A percentile compares a stretch with the other conserved stretches of the same genome.
These are phyloP conservation scores for Mormyrus lacerda DNA, from an alignment of 2,113 vertebrate genomes.

Conservation along the genomic window DNA sequence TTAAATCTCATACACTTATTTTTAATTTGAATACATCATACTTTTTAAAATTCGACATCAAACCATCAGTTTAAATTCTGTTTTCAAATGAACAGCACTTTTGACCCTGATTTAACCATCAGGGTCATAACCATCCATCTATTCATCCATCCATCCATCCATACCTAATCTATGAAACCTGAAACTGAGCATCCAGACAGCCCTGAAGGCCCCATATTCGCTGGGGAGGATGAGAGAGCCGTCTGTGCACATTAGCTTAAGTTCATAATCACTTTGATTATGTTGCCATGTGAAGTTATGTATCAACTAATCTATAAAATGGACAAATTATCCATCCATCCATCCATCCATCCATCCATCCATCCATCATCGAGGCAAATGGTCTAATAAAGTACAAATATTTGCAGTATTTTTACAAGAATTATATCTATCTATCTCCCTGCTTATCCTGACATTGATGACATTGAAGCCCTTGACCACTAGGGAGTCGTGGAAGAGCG, in stretches of 20 bases:
- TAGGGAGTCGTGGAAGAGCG: constrained; percentile 77
- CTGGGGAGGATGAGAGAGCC: background rate
- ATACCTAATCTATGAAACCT: background rate
- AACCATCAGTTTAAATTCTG: too few relatives aligned
- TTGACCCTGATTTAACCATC: too few relatives aligned
- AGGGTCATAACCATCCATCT: too few relatives aligned
- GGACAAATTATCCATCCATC: background rate
- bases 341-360: background rate
- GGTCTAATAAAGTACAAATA: background rate
- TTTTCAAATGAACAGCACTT: too few relatives aligned
- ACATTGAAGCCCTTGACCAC: constrained; percentile 97
- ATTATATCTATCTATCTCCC: background rate
- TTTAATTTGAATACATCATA: too few relatives aligned
- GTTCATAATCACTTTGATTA: too few relatives aligned
- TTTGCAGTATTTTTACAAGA: background rate
- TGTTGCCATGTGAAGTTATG: background rate
- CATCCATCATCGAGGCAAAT: background rate
- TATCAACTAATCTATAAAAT: background rate
- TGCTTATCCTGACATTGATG: constrained; percentile 57
- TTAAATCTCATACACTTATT: too few relatives aligned
- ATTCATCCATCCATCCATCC: too few relatives aligned
- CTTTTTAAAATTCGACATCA: too few relatives aligned
- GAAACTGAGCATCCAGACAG: background rate
- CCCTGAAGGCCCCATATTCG: background rate
- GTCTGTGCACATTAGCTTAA: too few relatives aligned